Conservation (phyloP, 2,888 invertebrate genomes). For the Doris montereyensis region DNA sequence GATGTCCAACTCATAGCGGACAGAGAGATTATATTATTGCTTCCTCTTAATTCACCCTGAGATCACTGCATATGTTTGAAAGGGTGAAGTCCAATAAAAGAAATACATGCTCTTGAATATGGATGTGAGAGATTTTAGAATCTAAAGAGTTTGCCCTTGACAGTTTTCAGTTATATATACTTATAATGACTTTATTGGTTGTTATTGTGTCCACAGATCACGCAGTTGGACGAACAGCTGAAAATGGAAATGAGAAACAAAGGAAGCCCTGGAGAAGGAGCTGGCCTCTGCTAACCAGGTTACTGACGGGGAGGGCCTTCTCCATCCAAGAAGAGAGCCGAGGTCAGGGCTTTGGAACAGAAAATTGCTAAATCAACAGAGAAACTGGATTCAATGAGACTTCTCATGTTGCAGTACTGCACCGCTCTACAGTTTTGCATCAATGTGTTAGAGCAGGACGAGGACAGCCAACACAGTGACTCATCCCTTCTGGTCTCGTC, state of each 20-base stretch:
- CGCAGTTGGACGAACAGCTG: slow-evolving; percentile 83
- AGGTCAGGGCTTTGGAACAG: slow-evolving; percentile 13
- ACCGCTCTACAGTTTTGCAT: slow-evolving; percentile 88
- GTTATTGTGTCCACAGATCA: slow-evolving; percentile 77
- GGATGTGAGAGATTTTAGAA: too few relatives aligned
- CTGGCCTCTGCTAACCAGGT: slow-evolving; percentile 37
- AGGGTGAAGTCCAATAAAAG: too few relatives aligned
- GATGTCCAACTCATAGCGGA: too few relatives aligned
- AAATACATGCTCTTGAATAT: too few relatives aligned
- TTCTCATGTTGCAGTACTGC: slow-evolving; percentile 94
- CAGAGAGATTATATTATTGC: too few relatives aligned
- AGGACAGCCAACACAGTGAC: too few relatives aligned
- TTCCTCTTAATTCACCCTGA: too few relatives aligned
- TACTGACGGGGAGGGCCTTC: background rate
- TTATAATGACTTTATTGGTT: too few relatives aligned
- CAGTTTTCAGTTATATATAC: too few relatives aligned
- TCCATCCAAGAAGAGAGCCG: slow-evolving; percentile 1
- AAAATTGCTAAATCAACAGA: slow-evolving; percentile 81
- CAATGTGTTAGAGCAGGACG: background rate
- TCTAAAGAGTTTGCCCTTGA: too few relatives aligned
- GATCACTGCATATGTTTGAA: too few relatives aligned
- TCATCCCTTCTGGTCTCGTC: background rate
- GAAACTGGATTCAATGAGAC: slow-evolving; percentile 90
- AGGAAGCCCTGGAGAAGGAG: slow-evolving; percentile 73
- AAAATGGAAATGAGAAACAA: slow-evolving; percentile 80